Evolutionary conservation across 1,140 invertebrate species (phyloP).

Genomic region (Pemphigus obesinymphae): DNA sequence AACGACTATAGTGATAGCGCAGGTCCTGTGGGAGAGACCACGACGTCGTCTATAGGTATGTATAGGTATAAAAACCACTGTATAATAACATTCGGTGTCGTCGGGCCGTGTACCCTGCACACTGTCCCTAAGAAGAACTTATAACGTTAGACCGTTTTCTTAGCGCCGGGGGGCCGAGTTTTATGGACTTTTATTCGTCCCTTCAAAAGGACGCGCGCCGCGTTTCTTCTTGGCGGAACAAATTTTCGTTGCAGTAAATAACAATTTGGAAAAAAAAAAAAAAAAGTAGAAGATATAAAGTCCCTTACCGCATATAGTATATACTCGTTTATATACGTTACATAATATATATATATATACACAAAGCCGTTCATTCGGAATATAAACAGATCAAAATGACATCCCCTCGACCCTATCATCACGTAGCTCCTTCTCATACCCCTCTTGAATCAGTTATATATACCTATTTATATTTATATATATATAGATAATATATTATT

Average conservation of each 20-base stretch:
- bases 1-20: slow-evolving; percentile 1
- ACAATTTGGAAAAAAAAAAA: slow-evolving; percentile 10
- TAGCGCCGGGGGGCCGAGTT: not conserved
- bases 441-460: not conserved
- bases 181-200: slow-evolving; percentile 25
- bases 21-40: not conserved
- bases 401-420: not conserved
- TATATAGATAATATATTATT: no score
- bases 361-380: not conserved
- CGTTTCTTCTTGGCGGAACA: not conserved
- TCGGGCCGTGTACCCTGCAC: not conserved
- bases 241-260: slow-evolving; percentile 24
- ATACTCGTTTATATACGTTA: not conserved
- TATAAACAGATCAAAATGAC: slow-evolving; percentile 29
- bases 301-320: not conserved
- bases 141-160: slow-evolving; percentile 15
- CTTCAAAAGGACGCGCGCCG: not conserved
- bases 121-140: slow-evolving; percentile 5
- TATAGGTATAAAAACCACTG: not conserved
- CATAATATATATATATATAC: not conserved
- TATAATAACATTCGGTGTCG: not conserved
- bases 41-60: not conserved
- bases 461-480: no score
- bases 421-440: not conserved
- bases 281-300: not conserved